Evolutionary conservation across 1,140 invertebrate genomes (phyloP), one percentile per base, ranked within the genome.

Genomic region (Himalopsyche phryganea): DNA sequence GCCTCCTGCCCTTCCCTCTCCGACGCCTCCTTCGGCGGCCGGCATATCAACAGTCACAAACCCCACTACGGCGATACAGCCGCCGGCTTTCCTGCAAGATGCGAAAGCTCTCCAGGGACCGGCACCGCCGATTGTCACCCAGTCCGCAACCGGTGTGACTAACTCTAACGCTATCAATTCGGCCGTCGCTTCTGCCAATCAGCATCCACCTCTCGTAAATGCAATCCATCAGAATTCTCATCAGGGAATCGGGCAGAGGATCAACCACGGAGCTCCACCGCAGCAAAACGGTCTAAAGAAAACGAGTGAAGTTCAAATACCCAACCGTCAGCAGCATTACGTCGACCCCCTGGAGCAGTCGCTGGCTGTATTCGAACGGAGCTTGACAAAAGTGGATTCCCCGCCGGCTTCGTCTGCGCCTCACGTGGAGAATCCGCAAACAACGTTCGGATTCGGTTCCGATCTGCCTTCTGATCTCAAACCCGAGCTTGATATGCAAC

Each of bases 321-420:
- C 15, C 10, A 11, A 38, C 1, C 51, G 55, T 17, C 44, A 33
- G 17, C 75, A 73, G 18, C 71, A 33, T 33, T 55, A 76, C 63
- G 72, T 76, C 40, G 84, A 86, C 69, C 83, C 83, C n/a, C 75
- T 85, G 59, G 84, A 85, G 68, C 78, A 84, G 60, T 84, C 83
- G 19, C 72, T 86, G 49, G 83, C 83, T 33, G 84, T 79, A 56
- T 67, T 86, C 13, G 84, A 86, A 69, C 78, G 82, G 32, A 80
- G 78, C 48, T 71, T 83, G 4, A 28, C 52, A 6, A 78, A 80
- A 38, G 77, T 77, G 11, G 77, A 76, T 40, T 76, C 80, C n/a
- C 77, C 76, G 2, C 69, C 74, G 66, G 76, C 46, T 68, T 74
- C 58, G 68, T 10, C 14, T 14, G 33, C 15, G 0, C n/a, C 18